Evolutionary conservation across 1,140 invertebrate genomes (phyloP), one percentile per base, ranked within the genome.

Genomic region (Cydia splendana): DNA sequence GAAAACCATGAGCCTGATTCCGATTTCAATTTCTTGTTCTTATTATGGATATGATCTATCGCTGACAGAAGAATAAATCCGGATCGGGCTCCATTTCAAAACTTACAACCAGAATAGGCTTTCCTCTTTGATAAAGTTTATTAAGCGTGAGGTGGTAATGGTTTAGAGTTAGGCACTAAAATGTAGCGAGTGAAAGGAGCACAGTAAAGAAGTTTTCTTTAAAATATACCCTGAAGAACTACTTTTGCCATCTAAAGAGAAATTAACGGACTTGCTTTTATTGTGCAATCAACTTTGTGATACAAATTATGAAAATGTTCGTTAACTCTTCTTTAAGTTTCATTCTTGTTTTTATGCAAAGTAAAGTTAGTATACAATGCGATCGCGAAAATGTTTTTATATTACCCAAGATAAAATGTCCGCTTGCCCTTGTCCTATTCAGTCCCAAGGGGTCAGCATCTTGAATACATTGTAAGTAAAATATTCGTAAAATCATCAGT

Each of bases 251-350:
- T n/a, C 34, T 74, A 5, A 20, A 74, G 15, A 9, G n/a, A 62
- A 62, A 62, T 62, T 62, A n/a, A n/a, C 20, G 10, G 57, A 62
- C 15, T 62, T 62, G 57, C 51, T 57, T 18, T 57, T 57, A 57
- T 57, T 57, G 20, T 62, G 57, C 57, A 62, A 62, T 62, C 57
- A 62, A 62, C 57, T 62, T 62, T 62, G 57, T 24, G 57, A 62
- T 62, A 62, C 20, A 62, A 62, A 24, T 62, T 62, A 62, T 62
- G 65, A 45, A 13, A 51, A 34, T 62, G 20, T 24, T 62, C 20
- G 18, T 62, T 62, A 62, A 62, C 57, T 20, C 18, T 62, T 62
- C 53, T 62, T 62, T 24, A 18, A 7, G n/a, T 53, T 53, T 53
- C n/a, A 4, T 53, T 53, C n/a, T 53, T 15, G 13, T 51, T 53